Base-by-base conservation (phyloP, 2,888 invertebrate species). In the Dicyrtoma fusca region DNA sequence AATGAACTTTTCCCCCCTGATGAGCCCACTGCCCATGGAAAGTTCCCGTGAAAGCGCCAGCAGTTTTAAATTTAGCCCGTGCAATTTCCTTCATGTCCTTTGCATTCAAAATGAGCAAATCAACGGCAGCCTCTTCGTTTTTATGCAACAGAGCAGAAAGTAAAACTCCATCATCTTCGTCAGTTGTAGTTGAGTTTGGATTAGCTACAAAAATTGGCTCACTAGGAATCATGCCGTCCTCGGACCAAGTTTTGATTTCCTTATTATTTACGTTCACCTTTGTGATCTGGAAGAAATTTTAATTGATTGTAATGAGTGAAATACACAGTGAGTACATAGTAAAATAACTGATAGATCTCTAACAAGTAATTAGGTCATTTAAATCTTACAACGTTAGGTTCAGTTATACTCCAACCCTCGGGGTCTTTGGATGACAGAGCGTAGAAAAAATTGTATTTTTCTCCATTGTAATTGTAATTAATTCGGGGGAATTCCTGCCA, bases 91-190 rank as follows among this genome's bases (percentile, higher is more conserved):
- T 81, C 81, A 85, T 81, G 49, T 81, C 81, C 69, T 81, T 82
- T 0, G 83, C 85, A 80, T 85, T 82, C 47, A 85, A 78, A 25
- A 85, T 74, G 4, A 83, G 70, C 34, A 85, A 71, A 26, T 76
- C 75, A 0, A 81, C 79, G 13, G 76, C 69, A 11, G 71, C 73
- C 14, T 74, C 78, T 19, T 80, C 78, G 11, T 78, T 69, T 14
- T 79, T 72, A 51, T 82, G 81, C 8, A 82, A 74, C 1, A 81
- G 76, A 25, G 82, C 79, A 13, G 81, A 77, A 51, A 84, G 71
- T n/a, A 83, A 61, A 10, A 83, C 80, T 13, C 86, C 86, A 75
- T 86, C 86, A 77, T 87, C 86, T 79, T 87, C 87, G 14, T 81
- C 82, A 0, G 70, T 42, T 63, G 68, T 72, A 17, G 69, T 75